Conservation (phyloP, 2,888 invertebrate genomes). For the Muschampia plurimacula region DNA sequence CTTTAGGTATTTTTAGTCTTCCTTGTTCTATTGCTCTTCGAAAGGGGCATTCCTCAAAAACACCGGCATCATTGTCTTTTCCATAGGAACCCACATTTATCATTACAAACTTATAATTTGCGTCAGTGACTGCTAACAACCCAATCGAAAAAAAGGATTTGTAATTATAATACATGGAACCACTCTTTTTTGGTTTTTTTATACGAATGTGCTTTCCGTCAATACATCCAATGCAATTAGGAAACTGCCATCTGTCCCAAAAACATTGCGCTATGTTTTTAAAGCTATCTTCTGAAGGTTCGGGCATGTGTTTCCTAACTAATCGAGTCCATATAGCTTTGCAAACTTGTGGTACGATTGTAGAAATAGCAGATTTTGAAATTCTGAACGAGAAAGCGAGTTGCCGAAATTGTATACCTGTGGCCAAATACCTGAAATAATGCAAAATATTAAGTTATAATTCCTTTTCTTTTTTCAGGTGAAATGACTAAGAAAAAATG, state of each 20-base stretch:
- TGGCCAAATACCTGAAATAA: constrained; percentile 45
- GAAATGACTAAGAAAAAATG: constrained; percentile 47
- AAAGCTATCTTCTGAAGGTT: constrained; percentile 38
- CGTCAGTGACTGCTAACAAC: constrained; percentile 49
- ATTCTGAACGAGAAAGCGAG: constrained; percentile 46
- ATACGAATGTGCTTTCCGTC: constrained; percentile 52
- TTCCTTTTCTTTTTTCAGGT: constrained; percentile 43
- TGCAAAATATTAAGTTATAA: constrained; percentile 35
- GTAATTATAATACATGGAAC: constrained; percentile 49
- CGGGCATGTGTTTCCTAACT: constrained; percentile 33
- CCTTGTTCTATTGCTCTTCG: constrained; percentile 6
- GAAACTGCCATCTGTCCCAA: constrained; percentile 41
- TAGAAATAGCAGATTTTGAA: constrained; percentile 48
- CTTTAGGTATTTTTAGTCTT: constrained; percentile 43
- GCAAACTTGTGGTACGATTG: constrained; percentile 47
- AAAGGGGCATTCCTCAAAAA: constrained; percentile 8
- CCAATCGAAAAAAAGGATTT: constrained; percentile 47
- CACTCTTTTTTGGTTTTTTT: constrained; percentile 46
- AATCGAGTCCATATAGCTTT: constrained; percentile 46
- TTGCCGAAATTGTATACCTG: constrained; percentile 46
- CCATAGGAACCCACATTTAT: constrained; percentile 45
- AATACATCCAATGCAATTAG: constrained; percentile 48
- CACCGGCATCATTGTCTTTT: constrained; percentile 24
- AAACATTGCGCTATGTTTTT: constrained; percentile 32
- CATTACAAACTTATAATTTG: constrained; percentile 48